Percentiles rank a stretch among this genome's conserved stretches.
phyloP scores from a whole-genome alignment of 2,888 invertebrate genomes.

The Amaurobius ferox region DNA sequence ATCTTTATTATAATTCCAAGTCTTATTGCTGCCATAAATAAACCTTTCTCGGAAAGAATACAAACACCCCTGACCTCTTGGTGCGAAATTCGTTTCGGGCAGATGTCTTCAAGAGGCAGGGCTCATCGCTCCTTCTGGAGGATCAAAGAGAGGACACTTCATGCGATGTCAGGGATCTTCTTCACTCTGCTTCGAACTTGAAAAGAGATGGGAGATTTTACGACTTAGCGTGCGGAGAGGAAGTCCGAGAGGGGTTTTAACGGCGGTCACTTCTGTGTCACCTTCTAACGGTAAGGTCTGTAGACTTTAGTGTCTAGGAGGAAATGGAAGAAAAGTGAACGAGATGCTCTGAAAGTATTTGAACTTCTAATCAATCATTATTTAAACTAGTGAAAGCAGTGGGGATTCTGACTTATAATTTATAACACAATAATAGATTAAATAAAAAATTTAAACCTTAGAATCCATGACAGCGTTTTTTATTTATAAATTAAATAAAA shows the following conservation, averaged over 20 bases:
- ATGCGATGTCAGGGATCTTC: slow-evolving; percentile 22
- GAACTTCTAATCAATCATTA: too few relatives aligned
- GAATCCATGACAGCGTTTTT: too few relatives aligned
- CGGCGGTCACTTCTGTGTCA: slow-evolving; percentile 24
- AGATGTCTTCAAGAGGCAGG: slow-evolving; percentile 51
- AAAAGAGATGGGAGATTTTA: slow-evolving; percentile 39
- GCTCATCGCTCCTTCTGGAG: slow-evolving; percentile 10
- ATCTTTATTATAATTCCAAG: slow-evolving; percentile 6
- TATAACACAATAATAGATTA: too few relatives aligned
- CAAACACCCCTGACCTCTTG: slow-evolving; percentile 48
- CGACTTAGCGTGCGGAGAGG: slow-evolving; percentile 42
- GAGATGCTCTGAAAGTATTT: too few relatives aligned
- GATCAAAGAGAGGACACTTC: slow-evolving; percentile 26
- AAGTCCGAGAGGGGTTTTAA: slow-evolving; percentile 16
- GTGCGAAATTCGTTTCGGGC: slow-evolving; percentile 30
- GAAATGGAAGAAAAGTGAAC: too few relatives aligned
- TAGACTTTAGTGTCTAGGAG: too few relatives aligned
- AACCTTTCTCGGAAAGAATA: slow-evolving; percentile 26
- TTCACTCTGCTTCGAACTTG: slow-evolving; percentile 12
- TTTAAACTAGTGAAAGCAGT: too few relatives aligned
- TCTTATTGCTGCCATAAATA: slow-evolving; percentile 33
- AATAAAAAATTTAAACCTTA: too few relatives aligned
- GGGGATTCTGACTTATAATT: too few relatives aligned
- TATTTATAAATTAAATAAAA: too few relatives aligned
- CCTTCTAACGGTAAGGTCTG: too few relatives aligned